Base-by-base conservation (phyloP, 2,113 vertebrate species). In the Aleadryas rufinucha region DNA sequence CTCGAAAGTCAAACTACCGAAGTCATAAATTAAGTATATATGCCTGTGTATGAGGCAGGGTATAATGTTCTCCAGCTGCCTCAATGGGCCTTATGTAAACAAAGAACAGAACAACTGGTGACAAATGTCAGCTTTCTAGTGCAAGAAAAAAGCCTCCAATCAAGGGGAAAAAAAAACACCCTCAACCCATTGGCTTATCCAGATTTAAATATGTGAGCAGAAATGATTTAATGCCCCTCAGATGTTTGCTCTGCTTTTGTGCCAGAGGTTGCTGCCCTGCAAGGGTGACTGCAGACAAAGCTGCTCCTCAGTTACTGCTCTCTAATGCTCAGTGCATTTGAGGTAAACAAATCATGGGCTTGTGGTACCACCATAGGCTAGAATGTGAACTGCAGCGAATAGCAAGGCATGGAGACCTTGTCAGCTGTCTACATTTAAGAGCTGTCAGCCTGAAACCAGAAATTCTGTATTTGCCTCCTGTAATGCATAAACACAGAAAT, bases 1-100 rank as follows among this genome's bases (percentile, higher is more conserved):
- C 93, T 91, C 4, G 64, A 92, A 92, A 87, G 93, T 94, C 89
- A 87, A 95, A 85, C 82, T 61, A 66, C 59, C 27, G 3, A 66
- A 95, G 76, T 69, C 35, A 95, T 97, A 95, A 97, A 97, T 95
- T 90, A 96, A 79, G 64, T 86, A 83, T 89, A 84, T 59, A 69
- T 44, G 63, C 63, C 39, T 74, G 45, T 21, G 63, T 71, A 81
- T 87, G 56, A 92, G 65, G 65, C 47, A 71, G 77, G 47, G 37
- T 92, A 27, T 91, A 84, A 84, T 61, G 72, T 71, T 93, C 93
- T 86, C 82, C 79, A 77, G 80, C 76, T 45, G 35, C 41, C 95
- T 92, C 95, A 95, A 82, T 83, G 37, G 63, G 70, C 35, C 77
- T 84, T 90, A 61, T 35, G 19, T 66, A 93, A 93, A 97, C 74